Evolutionary conservation across 2,113 vertebrate species (phyloP), one percentile per base, ranked within the genome.

Genomic region (Puffinus mauretanicus): DNA sequence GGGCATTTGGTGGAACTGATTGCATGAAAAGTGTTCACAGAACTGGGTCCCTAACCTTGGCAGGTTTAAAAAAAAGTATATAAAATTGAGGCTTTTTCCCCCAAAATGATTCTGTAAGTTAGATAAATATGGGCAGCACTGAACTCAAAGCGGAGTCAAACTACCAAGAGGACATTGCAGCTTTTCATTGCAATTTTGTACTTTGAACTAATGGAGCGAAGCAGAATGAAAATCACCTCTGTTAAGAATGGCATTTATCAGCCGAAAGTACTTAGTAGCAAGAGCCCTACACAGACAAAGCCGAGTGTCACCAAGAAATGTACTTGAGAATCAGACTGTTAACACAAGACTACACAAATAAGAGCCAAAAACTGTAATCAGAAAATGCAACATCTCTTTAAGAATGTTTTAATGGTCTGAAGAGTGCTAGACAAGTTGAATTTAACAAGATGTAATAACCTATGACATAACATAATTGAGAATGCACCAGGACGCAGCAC

Each of bases 181-280:
- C 81, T 93, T 94, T 95, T 96, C 83, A 87, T 94, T 94, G 83
- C 89, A 96, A 93, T 96, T 96, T 97, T 96, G 90, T 96, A 92
- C 94, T 97, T 96, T 89, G 95, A 93, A 86, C 88, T 96, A 96
- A 97, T 97, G 92, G 94, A 97, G 90, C 79, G 60, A 89, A 94
- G 83, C 94, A 96, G 90, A 96, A 96, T 97, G 96, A 91, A 97
- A 96, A 97, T 96, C 95, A 97, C 95, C 94, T 96, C 91, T 91
- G 90, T 96, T 97, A 95, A 96, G 95, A 96, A 96, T 94, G 92
- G 94, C 96, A 93, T 97, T 97, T 96, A 95, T 96, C 93, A 94
- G 96, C 88, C 36, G 13, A 80, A 96, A 96, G 95, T 95, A 94
- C 95, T 95, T 91, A 91, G 80, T 91, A 87, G 70, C 92, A 88